Evolutionary conservation across 1,140 invertebrate species (phyloP), one percentile per base, ranked within the genome.

Genomic region (Sinonovacula constricta): DNA sequence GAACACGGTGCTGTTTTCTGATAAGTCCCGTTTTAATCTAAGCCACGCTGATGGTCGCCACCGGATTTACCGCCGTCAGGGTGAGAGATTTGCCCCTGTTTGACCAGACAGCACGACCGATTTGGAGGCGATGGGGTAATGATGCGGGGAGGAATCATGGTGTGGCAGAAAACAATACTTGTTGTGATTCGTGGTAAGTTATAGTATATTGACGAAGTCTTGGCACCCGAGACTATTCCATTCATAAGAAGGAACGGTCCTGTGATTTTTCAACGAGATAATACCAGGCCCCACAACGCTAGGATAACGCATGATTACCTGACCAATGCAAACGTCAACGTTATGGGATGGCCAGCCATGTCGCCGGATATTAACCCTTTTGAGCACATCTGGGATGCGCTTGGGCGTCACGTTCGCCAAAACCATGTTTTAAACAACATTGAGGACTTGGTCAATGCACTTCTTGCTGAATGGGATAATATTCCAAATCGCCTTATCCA

Each of bases 91-190:
- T 45, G 39, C 36, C 22, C 36, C 39, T 45, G 63, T n/a, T 22
- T 49, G 45, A 22, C 51, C 22, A 66, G 36, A 26, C 36, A 45
- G 26, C 63, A 51, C 28, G 63, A 66, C 51, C 39, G 36, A 49
- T 66, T 49, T 45, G 63, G 39, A 28, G 36, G 63, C n/a, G 34
- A 45, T 24, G 36, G 63, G 24, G 63, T 66, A 26, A 51, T 66
- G 63, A 34, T 66, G 36, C 51, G 28, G 63, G 63, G 36, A 12
- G 28, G 63, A 26, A 49, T 49, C 1, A 62, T 62, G 28, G 59
- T n/a, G 30, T n/a, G 59, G 36, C 28, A 34, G 36, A n/a, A n/a
- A n/a, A n/a, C n/a, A n/a, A n/a, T n/a, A n/a, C n/a, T n/a, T n/a
- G n/a, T n/a, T n/a, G n/a, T n/a, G n/a, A n/a, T n/a, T n/a, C n/a